phyloP scores from a whole-genome alignment of 2,113 vertebrate species.

The Ivindomyrus marchei region DNA sequence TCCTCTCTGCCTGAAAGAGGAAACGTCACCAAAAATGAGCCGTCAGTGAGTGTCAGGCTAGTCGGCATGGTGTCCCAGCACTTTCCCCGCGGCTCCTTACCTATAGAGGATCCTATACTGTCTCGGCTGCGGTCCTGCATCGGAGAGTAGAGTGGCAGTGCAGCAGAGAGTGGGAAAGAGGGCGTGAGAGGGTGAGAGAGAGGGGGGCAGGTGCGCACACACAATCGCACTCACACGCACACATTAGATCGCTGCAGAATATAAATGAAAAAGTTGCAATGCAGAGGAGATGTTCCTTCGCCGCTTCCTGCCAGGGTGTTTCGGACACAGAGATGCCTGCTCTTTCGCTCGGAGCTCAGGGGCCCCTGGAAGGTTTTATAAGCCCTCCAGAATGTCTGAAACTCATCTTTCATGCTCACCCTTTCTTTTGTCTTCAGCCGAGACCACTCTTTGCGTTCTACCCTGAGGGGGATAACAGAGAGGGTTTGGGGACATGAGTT shows the following conservation, averaged over 20 bases:
- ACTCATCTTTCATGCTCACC: conserved; percentile 1
- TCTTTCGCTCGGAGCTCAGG: background rate
- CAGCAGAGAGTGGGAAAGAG: background rate
- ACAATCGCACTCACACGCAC: background rate
- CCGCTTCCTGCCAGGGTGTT: background rate
- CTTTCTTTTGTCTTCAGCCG: conserved; percentile 74
- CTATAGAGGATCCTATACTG: conserved; percentile 56
- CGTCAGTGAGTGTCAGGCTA: background rate
- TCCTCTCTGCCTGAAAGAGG: conserved; percentile 62
- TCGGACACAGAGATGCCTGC: background rate
- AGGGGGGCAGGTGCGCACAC: conserved; percentile 7
- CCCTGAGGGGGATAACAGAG: conserved; percentile 50
- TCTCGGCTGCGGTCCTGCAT: conserved; percentile 59
- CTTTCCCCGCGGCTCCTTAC: conserved; percentile 31
- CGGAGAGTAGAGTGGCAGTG: background rate
- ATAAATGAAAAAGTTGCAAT: background rate
- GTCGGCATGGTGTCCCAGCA: background rate
- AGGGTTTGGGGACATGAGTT: background rate
- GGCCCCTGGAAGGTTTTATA: background rate
- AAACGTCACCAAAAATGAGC: background rate
- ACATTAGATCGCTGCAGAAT: background rate
- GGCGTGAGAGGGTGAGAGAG: background rate
- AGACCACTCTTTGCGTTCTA: conserved; percentile 81
- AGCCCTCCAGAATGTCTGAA: background rate
- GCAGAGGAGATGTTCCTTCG: background rate